These are phyloP conservation scores for Polypedilum pembai DNA, from an alignment of 1,140 invertebrate species.

Conservation along the genomic window DNA sequence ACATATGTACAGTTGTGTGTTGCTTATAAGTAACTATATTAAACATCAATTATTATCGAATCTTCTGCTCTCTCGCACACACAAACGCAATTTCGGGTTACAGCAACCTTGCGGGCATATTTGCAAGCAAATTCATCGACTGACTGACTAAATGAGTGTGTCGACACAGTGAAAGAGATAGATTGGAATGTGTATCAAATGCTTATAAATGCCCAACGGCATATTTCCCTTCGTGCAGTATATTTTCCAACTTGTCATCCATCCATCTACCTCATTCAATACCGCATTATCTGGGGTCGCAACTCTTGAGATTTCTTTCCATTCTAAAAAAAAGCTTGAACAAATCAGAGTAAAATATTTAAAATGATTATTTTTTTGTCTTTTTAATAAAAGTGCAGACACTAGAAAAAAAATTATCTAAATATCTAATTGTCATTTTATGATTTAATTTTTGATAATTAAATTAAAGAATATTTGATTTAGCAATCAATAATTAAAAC, in stretches of 20 bases:
- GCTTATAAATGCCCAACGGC: neutral
- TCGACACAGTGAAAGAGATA: neutral
- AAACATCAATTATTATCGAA: conserved; percentile 19
- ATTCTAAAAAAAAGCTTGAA: too few relatives aligned
- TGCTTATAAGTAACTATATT: neutral
- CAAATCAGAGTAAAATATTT: too few relatives aligned
- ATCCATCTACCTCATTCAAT: neutral
- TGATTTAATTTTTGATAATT: too few relatives aligned
- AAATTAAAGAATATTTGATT: too few relatives aligned
- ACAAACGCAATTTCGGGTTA: neutral
- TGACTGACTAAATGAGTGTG: neutral
- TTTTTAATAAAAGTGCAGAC: too few relatives aligned
- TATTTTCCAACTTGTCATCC: neutral
- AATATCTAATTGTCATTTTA: too few relatives aligned
- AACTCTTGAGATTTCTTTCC: neutral
- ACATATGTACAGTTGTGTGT: neutral
- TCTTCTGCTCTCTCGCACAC: neutral
- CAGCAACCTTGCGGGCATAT: conserved; percentile 1
- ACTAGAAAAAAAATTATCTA: too few relatives aligned
- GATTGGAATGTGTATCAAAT: conserved; percentile 15
- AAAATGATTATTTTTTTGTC: neutral
- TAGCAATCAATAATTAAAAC: too few relatives aligned
- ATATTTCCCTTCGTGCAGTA: neutral
- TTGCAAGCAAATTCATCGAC: conserved; percentile 1
- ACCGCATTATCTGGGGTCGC: neutral